Percentiles rank a stretch among this genome's conserved stretches.
Evolutionary conservation across 2,888 invertebrate genomes (phyloP).

Genomic region (Drosophila tanythrix): DNA sequence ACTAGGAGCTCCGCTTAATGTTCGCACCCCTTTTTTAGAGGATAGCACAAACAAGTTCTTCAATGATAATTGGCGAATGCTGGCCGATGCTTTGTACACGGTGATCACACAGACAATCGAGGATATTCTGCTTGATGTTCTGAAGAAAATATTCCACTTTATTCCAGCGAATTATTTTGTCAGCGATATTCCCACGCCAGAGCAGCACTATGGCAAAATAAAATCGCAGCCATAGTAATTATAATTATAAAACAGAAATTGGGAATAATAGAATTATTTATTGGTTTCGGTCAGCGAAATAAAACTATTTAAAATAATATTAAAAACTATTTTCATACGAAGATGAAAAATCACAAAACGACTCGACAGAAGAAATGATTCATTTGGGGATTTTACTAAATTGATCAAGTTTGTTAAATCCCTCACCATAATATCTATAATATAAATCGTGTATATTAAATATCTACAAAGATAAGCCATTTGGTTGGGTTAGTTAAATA

Average conservation of each 20-base stretch:
- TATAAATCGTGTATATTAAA: background rate
- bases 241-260: background rate
- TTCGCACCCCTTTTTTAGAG: slow-evolving; percentile 85
- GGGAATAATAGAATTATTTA: background rate
- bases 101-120: slow-evolving; percentile 90
- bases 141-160: slow-evolving; percentile 89
- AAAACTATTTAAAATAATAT: background rate
- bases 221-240: slow-evolving; percentile 48
- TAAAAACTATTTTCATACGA: background rate
- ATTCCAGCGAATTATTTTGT: slow-evolving; percentile 90
- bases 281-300: slow-evolving; percentile 28
- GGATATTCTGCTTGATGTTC: slow-evolving; percentile 89
- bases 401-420: background rate
- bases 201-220: slow-evolving; percentile 79
- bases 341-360: background rate
- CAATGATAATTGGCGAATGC: slow-evolving; percentile 90
- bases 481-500: slow-evolving; percentile 1
- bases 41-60: slow-evolving; percentile 91
- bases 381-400: background rate
- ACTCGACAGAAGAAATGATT: no score
- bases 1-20: background rate
- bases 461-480: background rate
- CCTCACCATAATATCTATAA: background rate
- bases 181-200: slow-evolving; percentile 86
- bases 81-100: slow-evolving; percentile 89